Percentiles rank a stretch among this genome's conserved stretches.
Conservation (phyloP, 2,797 vertebrate species). For the Molossus alvarezi region DNA sequence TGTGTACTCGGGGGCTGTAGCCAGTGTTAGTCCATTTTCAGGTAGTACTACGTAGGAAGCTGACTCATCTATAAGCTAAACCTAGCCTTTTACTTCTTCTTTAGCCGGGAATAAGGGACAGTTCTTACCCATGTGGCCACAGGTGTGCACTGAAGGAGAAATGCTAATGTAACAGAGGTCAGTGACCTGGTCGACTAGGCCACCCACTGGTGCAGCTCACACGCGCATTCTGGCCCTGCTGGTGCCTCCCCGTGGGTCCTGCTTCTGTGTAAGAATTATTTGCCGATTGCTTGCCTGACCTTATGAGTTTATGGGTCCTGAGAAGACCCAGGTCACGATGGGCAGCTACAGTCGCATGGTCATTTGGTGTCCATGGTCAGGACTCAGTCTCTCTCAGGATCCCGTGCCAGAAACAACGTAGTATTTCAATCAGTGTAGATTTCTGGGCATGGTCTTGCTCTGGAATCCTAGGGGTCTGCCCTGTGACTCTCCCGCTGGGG, state of each 20-base stretch:
- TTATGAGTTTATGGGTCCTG: neutral
- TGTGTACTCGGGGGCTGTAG: neutral
- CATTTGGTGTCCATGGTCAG: neutral
- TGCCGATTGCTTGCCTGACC: neutral
- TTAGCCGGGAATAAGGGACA: neutral
- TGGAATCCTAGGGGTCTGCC: neutral
- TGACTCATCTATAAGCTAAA: neutral
- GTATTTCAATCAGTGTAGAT: neutral
- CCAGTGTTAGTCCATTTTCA: neutral
- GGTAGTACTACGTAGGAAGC: accelerated
- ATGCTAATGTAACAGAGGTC: neutral
- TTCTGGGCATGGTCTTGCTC: neutral
- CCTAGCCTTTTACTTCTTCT: neutral
- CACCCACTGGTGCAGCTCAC: neutral
- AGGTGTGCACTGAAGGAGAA: neutral
- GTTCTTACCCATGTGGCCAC: neutral
- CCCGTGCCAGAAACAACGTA: neutral
- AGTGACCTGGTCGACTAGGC: neutral
- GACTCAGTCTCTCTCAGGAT: neutral
- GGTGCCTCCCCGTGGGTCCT: accelerated
- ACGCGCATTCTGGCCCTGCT: neutral
- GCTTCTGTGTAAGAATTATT: neutral
- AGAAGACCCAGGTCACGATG: neutral
- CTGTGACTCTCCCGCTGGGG: neutral
- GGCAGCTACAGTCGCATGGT: neutral